A percentile compares a stretch with the other conserved stretches of the same genome.
phyloP scores from a whole-genome alignment of 1,140 invertebrate genomes.

The Aphaenogaster rudis region DNA sequence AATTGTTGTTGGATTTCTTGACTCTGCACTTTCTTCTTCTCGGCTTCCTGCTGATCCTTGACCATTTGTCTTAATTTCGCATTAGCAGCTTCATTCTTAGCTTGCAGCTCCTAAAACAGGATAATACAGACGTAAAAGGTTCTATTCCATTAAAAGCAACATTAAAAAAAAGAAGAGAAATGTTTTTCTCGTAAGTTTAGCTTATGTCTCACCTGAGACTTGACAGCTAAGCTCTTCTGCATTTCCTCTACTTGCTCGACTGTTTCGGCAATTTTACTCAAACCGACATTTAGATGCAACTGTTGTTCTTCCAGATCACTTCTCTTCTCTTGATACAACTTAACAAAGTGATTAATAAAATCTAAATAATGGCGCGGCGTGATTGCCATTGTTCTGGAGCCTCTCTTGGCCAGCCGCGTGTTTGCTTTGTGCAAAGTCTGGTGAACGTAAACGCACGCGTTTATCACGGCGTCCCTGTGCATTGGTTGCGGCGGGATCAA shows the following conservation, averaged over 20 bases:
- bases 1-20: conserved; percentile 98
- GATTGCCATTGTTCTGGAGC: conserved; percentile 98
- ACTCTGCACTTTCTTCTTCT: conserved; percentile 99
- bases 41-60: conserved; percentile 99
- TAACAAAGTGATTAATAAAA: conserved; percentile 99
- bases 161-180: neutral
- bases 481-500: conserved; percentile 91
- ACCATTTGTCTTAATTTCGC: conserved; percentile 99
- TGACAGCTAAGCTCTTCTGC: conserved; percentile 99
- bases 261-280: conserved; percentile 99
- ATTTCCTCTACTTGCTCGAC: conserved; percentile 99
- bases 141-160: neutral
- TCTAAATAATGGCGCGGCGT: conserved; percentile 99
- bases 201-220: conserved; percentile 90
- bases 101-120: conserved; percentile 93
- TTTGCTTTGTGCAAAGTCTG: conserved; percentile 98
- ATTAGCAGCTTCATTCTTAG: conserved; percentile 99
- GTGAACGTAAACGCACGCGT: conserved; percentile 99
- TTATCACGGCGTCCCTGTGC: conserved; percentile 98
- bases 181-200: conserved; percentile 7
- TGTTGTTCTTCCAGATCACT: conserved; percentile 99
- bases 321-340: conserved; percentile 98
- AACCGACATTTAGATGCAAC: conserved; percentile 98
- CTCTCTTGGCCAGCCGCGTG: conserved; percentile 94
- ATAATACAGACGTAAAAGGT: neutral